Conservation (phyloP, 2,888 invertebrate species). For the Rotaria socialis region DNA sequence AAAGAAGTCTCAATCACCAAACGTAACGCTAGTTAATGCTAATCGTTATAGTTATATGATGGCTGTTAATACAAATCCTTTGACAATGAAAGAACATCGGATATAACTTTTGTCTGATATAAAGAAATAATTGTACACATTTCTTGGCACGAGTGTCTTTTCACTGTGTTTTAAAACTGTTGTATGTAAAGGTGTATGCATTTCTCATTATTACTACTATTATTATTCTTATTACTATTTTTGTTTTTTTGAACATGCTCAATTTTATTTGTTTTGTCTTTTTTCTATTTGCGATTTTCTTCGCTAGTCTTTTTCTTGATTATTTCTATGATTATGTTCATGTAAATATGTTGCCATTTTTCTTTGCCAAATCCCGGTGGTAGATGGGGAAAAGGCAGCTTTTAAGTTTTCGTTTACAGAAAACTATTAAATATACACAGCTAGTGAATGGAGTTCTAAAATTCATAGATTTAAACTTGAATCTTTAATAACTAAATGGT, state of each 20-base stretch:
- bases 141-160: not conserved
- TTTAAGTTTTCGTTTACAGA: not conserved
- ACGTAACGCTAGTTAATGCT: not conserved
- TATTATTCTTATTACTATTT: no score
- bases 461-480: no score
- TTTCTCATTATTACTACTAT: not conserved
- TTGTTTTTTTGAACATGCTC: not conserved
- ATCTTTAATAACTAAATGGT: no score
- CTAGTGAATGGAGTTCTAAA: not conserved
- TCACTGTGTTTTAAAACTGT: not conserved
- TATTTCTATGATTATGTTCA: not conserved
- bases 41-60: constrained; percentile 19
- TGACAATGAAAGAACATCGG: not conserved
- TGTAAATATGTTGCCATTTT: not conserved
- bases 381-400: not conserved
- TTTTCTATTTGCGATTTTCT: constrained; percentile 1
- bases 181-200: not conserved
- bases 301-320: constrained; percentile 21
- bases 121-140: not conserved
- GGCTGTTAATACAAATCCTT: constrained; percentile 13
- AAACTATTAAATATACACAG: not conserved
- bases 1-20: not conserved
- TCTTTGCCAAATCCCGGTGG: constrained; percentile 29
- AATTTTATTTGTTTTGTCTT: not conserved
- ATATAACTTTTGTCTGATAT: constrained; percentile 24